A percentile compares a stretch with the other conserved stretches of the same genome.
Evolutionary conservation across 2,797 vertebrate genomes (phyloP).

Genomic region (Schizopygopsis malacanthus): DNA sequence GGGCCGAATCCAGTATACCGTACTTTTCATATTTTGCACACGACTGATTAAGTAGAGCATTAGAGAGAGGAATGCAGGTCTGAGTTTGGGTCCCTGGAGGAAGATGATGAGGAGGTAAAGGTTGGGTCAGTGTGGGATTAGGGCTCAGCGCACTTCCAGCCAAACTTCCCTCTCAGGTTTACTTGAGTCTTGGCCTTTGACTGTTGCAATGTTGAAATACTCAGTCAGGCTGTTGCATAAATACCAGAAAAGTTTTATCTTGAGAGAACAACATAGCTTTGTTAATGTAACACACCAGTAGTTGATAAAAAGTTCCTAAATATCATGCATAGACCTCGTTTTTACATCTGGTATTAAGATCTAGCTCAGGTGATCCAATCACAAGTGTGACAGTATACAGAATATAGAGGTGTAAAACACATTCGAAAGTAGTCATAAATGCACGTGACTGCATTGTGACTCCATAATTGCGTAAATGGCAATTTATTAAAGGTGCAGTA

Average conservation of each 20-base stretch:
- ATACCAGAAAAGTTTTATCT: background rate
- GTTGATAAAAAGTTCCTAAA: background rate
- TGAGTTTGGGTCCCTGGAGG: constrained; percentile 31
- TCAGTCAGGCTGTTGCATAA: constrained; percentile 1
- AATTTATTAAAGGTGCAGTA: background rate
- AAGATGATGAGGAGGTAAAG: constrained; percentile 31
- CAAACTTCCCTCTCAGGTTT: constrained; percentile 45
- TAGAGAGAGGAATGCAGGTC: constrained; percentile 47
- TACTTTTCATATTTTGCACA: constrained; percentile 48
- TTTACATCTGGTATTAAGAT: background rate
- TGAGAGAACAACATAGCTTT: constrained; percentile 1
- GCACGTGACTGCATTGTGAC: background rate
- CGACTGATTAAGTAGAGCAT: constrained; percentile 41
- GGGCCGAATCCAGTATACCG: constrained; percentile 28
- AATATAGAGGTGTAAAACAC: background rate
- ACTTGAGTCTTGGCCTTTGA: constrained; percentile 42
- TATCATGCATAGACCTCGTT: background rate
- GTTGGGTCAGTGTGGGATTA: constrained; percentile 44
- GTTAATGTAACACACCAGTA: background rate
- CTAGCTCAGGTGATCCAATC: background rate
- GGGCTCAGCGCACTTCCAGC: constrained; percentile 34
- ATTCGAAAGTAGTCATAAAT: background rate
- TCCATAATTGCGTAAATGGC: background rate
- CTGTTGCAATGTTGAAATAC: constrained; percentile 47
- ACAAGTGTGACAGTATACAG: too few relatives aligned